Evolutionary conservation across 2,888 invertebrate genomes (phyloP).

Genomic region (Chymomyza fuscimana): DNA sequence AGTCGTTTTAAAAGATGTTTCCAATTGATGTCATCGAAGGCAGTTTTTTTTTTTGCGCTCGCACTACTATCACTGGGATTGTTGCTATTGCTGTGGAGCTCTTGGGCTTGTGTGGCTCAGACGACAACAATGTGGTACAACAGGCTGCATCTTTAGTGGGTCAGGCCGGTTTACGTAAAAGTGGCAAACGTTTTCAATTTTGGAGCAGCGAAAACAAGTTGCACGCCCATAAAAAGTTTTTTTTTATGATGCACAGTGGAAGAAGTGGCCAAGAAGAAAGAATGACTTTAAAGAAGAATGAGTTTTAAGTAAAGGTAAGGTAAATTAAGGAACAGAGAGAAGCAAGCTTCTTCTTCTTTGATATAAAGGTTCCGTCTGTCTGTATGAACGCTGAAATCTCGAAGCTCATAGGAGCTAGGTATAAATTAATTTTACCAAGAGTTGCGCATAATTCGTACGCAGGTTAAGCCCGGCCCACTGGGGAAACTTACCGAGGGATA

Average conservation of each 20-base stretch:
- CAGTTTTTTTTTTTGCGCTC: constrained; percentile 21
- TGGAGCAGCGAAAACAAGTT: background rate
- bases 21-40: constrained; percentile 52
- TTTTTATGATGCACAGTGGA: background rate
- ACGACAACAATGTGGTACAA: constrained; percentile 31
- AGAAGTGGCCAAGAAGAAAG: background rate
- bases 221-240: constrained; percentile 1
- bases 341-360: too few relatives aligned
- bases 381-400: too few relatives aligned
- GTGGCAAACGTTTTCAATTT: background rate
- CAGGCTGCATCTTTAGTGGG: constrained; percentile 11
- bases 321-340: too few relatives aligned
- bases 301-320: too few relatives aligned
- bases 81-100: background rate
- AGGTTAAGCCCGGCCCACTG: too few relatives aligned
- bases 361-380: too few relatives aligned
- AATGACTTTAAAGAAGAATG: background rate
- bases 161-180: constrained; percentile 14
- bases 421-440: too few relatives aligned
- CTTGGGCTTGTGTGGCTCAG: background rate
- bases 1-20: constrained; percentile 21
- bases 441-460: too few relatives aligned
- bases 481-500: too few relatives aligned
- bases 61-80: too few relatives aligned
- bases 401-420: too few relatives aligned